Evolutionary conservation across 2,113 vertebrate species (phyloP).

Genomic region (Todiramphus chloris): DNA sequence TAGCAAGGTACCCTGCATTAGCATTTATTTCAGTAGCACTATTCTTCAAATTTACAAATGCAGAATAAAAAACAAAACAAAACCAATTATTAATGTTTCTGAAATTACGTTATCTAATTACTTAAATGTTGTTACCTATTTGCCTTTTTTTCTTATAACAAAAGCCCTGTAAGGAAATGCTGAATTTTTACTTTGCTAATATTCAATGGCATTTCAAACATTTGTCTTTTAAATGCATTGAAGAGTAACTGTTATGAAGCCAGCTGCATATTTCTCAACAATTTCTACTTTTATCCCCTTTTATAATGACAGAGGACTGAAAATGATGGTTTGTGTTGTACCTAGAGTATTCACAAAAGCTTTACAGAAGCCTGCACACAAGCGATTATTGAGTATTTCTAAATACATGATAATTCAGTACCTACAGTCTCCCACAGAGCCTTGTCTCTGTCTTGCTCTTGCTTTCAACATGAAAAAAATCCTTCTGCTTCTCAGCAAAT

Average conservation of each 20-base stretch:
- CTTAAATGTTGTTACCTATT: neutral
- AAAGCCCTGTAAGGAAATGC: neutral
- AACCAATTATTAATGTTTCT: neutral
- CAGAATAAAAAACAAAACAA: neutral
- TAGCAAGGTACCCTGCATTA: neutral
- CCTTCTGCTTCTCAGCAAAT: constrained; percentile 49
- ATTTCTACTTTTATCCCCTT: neutral
- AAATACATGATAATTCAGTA: constrained; percentile 36
- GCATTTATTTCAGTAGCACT: neutral
- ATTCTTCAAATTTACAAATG: neutral
- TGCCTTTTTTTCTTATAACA: neutral
- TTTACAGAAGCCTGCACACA: neutral
- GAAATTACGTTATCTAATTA: neutral
- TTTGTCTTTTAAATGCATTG: neutral
- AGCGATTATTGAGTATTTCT: constrained; percentile 37
- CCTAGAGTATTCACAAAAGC: neutral
- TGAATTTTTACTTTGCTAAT: neutral
- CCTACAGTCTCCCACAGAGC: constrained; percentile 25
- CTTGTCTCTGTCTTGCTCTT: neutral
- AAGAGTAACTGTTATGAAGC: neutral
- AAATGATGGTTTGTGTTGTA: neutral
- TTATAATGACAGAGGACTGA: neutral
- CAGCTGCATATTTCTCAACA: neutral
- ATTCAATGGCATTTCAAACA: constrained; percentile 1
- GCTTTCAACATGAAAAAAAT: constrained; percentile 37